phyloP scores from a whole-genome alignment of 2,797 vertebrate genomes.

The Poeciliopsis gracilis region DNA sequence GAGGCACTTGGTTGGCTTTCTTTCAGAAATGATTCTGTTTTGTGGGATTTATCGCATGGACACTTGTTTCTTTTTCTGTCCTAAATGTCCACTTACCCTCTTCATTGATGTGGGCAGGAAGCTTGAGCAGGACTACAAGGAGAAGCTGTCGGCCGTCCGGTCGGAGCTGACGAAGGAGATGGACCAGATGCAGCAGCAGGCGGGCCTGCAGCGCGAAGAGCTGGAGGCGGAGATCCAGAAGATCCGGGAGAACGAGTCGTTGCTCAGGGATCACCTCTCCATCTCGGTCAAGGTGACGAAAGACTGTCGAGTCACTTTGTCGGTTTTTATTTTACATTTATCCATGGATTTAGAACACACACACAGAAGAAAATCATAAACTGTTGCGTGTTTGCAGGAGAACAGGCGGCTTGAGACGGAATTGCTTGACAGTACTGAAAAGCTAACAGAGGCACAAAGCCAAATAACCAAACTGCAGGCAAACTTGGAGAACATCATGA shows the following conservation, averaged over 20 bases:
- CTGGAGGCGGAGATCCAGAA: conserved; percentile 89
- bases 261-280: conserved; percentile 87
- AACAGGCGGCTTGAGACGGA: conserved; percentile 91
- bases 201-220: conserved; percentile 84
- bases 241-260: conserved; percentile 87
- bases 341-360: not conserved
- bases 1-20: not conserved
- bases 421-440: conserved; percentile 87
- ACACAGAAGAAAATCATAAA: not conserved
- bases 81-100: not conserved
- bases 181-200: conserved; percentile 91
- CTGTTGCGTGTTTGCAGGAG: conserved; percentile 78
- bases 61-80: not conserved
- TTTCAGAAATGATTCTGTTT: not conserved
- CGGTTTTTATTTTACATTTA: not conserved
- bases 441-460: conserved; percentile 83
- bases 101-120: conserved; percentile 79
- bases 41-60: not conserved
- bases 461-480: conserved; percentile 88
- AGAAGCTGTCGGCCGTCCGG: conserved; percentile 80
- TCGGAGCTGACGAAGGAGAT: conserved; percentile 86
- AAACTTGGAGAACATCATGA: conserved; percentile 87
- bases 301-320: not conserved
- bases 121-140: conserved; percentile 92
- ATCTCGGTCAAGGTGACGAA: conserved; percentile 88